Percentiles rank a stretch among this genome's conserved stretches.
Conservation (phyloP, 2,113 vertebrate genomes). For the Chaetura pelagica region DNA sequence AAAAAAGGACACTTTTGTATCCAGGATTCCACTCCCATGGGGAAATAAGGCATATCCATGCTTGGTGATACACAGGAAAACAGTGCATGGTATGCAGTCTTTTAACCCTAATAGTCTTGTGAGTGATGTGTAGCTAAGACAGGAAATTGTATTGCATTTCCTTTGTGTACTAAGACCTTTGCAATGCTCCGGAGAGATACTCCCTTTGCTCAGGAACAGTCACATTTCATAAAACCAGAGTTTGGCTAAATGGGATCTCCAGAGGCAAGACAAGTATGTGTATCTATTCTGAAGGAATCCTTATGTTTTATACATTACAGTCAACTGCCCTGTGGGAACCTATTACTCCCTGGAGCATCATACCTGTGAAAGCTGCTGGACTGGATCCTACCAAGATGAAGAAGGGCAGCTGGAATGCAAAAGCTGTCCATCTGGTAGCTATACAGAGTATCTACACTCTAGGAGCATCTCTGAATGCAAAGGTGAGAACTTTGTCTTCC, state of each 20-base stretch:
- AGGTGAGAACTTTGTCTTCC: conserved; percentile 76
- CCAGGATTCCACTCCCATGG: not conserved
- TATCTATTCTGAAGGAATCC: not conserved
- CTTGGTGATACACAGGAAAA: not conserved
- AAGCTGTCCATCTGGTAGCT: conserved; percentile 86
- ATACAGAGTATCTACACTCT: conserved; percentile 93
- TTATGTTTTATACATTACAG: conserved; percentile 64
- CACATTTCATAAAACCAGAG: not conserved
- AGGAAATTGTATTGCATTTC: not conserved
- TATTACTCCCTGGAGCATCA: conserved; percentile 90
- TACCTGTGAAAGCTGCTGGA: conserved; percentile 92
- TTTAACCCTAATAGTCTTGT: not conserved
- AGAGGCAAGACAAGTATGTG: not conserved
- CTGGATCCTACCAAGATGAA: conserved; percentile 92
- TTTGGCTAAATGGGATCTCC: not conserved
- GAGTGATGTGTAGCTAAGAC: not conserved
- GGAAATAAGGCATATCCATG: not conserved
- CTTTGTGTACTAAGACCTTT: not conserved
- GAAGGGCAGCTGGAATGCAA: conserved; percentile 95
- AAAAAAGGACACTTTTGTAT: not conserved
- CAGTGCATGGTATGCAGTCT: not conserved
- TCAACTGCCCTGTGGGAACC: conserved; percentile 94
- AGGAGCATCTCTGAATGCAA: conserved; percentile 90
- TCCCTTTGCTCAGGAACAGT: not conserved
- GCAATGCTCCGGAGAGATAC: not conserved